Evolutionary conservation across 2,113 vertebrate species (phyloP).

Genomic region (Siniperca knerii): DNA sequence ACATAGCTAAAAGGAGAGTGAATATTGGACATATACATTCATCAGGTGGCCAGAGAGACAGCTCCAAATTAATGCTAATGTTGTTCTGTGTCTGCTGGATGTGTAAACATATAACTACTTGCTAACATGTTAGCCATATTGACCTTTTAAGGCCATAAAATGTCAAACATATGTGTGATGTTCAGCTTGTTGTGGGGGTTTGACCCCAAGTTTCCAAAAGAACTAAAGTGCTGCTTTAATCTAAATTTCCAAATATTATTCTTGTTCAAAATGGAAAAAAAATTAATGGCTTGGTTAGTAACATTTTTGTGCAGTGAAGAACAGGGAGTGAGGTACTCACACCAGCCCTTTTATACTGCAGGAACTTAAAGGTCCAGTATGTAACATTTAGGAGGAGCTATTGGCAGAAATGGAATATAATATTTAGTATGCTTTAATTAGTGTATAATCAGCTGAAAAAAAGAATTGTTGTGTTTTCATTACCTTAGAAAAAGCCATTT

Average conservation of each 20-base stretch:
- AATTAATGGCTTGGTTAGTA: slow-evolving; percentile 3
- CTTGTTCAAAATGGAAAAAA: background rate
- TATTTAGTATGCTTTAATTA: too few relatives aligned
- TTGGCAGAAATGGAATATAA: too few relatives aligned
- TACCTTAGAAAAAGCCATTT: too few relatives aligned
- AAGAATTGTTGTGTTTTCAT: too few relatives aligned
- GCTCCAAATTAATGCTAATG: background rate
- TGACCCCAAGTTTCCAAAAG: background rate
- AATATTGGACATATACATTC: background rate
- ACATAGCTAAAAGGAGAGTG: background rate
- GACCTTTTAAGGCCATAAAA: background rate
- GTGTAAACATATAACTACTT: background rate
- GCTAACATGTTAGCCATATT: background rate
- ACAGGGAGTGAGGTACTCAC: background rate
- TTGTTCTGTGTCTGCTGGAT: background rate
- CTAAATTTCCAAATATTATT: background rate
- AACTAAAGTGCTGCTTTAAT: background rate
- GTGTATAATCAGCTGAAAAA: too few relatives aligned
- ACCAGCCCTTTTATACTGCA: background rate
- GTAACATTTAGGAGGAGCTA: too few relatives aligned
- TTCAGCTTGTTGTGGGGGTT: background rate
- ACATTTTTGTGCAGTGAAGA: background rate
- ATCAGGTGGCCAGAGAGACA: background rate
- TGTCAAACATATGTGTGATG: background rate
- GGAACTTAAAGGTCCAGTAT: background rate